phyloP scores from a whole-genome alignment of 2,113 vertebrate genomes.

The Neofelis nebulosa region DNA sequence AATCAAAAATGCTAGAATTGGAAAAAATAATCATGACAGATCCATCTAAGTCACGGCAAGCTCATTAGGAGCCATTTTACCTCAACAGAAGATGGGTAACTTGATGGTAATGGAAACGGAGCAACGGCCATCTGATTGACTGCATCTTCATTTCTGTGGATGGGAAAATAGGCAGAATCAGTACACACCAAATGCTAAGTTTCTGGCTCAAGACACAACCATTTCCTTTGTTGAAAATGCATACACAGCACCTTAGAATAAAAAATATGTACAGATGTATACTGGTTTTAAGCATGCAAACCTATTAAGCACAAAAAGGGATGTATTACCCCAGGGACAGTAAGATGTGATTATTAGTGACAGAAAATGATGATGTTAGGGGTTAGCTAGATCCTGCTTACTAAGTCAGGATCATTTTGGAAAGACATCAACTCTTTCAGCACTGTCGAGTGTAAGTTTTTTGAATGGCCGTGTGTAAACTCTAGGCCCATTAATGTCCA shows the following conservation, averaged over 20 bases:
- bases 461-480: background rate
- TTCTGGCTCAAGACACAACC: background rate
- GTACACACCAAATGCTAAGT: background rate
- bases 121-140: constrained; percentile 94
- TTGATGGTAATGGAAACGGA: constrained; percentile 87
- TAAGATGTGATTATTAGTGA: background rate
- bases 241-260: background rate
- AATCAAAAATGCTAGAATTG: background rate
- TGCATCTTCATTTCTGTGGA: constrained; percentile 91
- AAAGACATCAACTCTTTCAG: background rate
- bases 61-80: constrained; percentile 81
- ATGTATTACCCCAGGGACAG: background rate
- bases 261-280: background rate
- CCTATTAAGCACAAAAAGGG: background rate
- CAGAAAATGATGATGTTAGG: background rate
- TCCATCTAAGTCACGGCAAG: background rate
- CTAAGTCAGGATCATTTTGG: background rate
- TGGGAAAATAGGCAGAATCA: constrained; percentile 41
- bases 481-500: background rate
- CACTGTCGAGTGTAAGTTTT: background rate
- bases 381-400: background rate
- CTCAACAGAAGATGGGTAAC: constrained; percentile 86
- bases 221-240: background rate
- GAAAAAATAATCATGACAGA: constrained; percentile 66
- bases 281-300: background rate